Evolutionary conservation across 2,888 invertebrate genomes (phyloP), one percentile per base, ranked within the genome.

Genomic region (Anthoptus insignis): DNA sequence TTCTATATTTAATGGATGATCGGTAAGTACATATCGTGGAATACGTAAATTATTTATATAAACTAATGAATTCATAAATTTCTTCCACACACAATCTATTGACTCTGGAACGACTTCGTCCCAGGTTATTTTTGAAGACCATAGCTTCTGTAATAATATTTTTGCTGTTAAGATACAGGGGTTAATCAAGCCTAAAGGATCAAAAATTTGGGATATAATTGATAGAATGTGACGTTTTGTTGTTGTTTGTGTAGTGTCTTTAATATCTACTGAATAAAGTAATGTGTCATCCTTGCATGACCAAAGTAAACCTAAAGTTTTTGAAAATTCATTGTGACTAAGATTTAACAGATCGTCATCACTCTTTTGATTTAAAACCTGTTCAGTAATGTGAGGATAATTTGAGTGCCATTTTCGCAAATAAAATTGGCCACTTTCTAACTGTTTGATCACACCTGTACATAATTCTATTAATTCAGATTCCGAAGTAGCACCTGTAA

Each of bases 231-330:
- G 13, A 9, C 69, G 66, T 52, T 69, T 67, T 19, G 64, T 69
- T 11, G 65, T 49, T 34, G 29, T 1, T 21, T 42, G n/a, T n/a
- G n/a, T 58, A 49, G 9, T 47, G 14, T 47, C 27, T 61, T 24
- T 22, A 58, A 60, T 37, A 57, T 22, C 32, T 68, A 60, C 27
- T 64, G 50, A 70, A 57, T 64, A 57, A 19, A 72, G 39, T 50
- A n/a, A n/a, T n/a, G n/a, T n/a, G n/a, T 67, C 63, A 39, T 68
- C 69, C 4, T 45, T 27, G 19, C 60, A 50, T 16, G 34, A 61
- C 70, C 66, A 68, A 16, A 65, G 66, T 42, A 70, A 27, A 8
- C 70, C 70, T 57, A 68, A 47, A 2, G 68, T 70, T 50, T 59
- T 64, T 22, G 56, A 61, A n/a, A n/a, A n/a, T n/a, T n/a, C n/a